Evolutionary conservation across 2,797 vertebrate genomes (phyloP).

Genomic region (Setipinna tenuifilis): DNA sequence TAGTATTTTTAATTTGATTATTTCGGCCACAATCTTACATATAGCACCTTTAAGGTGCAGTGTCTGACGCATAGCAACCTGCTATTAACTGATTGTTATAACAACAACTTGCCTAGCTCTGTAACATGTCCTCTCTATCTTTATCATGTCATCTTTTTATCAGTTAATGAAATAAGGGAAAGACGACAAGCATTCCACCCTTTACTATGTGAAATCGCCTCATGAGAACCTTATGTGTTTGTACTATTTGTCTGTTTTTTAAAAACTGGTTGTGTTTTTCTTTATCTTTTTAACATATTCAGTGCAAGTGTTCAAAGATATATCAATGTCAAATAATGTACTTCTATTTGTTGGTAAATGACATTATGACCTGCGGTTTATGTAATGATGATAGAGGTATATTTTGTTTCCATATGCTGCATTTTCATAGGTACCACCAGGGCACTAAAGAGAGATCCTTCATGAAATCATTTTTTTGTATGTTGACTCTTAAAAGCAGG

Average conservation of each 20-base stretch:
- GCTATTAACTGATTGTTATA: background rate
- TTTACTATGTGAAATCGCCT: background rate
- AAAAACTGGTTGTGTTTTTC: background rate
- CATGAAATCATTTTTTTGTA: background rate
- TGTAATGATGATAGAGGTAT: constrained; percentile 5
- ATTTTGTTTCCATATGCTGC: constrained; percentile 23
- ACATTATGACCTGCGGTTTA: constrained; percentile 22
- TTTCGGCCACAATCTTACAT: too few species aligned
- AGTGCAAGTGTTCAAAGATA: constrained; percentile 20
- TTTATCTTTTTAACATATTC: constrained; percentile 5
- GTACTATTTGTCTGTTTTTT: background rate
- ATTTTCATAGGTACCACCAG: constrained; percentile 2
- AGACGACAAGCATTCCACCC: background rate
- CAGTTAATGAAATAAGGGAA: background rate
- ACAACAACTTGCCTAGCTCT: constrained; percentile 23
- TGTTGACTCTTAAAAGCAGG: background rate
- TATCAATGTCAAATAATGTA: constrained; percentile 17
- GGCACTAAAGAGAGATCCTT: background rate
- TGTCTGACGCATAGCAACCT: background rate
- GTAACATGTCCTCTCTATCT: background rate
- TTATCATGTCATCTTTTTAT: constrained; percentile 2
- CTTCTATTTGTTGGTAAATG: constrained; percentile 13
- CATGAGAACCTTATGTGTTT: background rate
- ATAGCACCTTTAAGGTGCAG: background rate
- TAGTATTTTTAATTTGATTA: too few species aligned